Base-by-base conservation (phyloP, 2,888 invertebrate genomes). In the Rosalia funebris region DNA sequence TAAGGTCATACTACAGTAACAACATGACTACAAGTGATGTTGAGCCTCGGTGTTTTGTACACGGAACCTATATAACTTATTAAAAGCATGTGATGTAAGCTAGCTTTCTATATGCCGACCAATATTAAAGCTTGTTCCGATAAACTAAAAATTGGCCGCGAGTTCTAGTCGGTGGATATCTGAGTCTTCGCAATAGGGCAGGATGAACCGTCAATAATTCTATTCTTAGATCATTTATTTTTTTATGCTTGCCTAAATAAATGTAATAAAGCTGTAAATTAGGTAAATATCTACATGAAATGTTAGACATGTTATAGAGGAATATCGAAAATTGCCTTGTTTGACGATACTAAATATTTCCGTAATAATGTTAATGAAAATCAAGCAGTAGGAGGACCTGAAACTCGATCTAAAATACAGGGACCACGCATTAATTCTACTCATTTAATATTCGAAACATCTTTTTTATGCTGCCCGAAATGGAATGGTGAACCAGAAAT, bases 11-110 rank as follows among this genome's bases (percentile, higher is more conserved):
- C 53, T 31, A 32, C 53, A 32, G 17, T 39, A 50, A 41, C 50
- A 50, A 47, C 47, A 47, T 34, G 37, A 37, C 32, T 17, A 20
- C 53, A 53, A 53, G 53, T 53, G 37, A 53, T 53, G 53, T 53
- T 42, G 12, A 14, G 37, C 53, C 19, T 41, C 53, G 41, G 41
- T 5, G 53, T 31, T 42, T 53, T 10, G 53, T 42, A 53, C 17
- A 32, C 53, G 53, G 52, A 53, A 53, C 53, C 53, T 53, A 53
- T 42, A 53, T 53, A 41, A 47, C 34, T 31, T 52, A 53, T 53
- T 42, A 53, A 53, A 42, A 41, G 42, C 53, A 20, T 53, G 53
- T 53, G 53, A 53, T 53, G 53, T 53, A 41, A 53, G 53, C 53
- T 19, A 53, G 41, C 53, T 53, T 53, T 53, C 53, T 53, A 53